Evolutionary conservation across 2,888 invertebrate genomes (phyloP).

Genomic region (Alloplasta piceator): DNA sequence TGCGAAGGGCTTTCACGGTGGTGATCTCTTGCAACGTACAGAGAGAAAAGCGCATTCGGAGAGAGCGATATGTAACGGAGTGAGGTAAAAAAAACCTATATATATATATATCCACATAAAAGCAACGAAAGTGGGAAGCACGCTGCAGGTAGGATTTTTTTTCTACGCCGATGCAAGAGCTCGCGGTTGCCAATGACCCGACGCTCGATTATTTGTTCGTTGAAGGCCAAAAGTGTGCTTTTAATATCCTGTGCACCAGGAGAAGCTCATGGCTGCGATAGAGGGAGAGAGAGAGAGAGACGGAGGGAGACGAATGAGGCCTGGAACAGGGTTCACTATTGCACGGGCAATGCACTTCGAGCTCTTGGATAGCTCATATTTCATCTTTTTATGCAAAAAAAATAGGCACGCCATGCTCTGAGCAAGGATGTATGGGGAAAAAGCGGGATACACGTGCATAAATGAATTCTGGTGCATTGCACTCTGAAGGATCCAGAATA

Average conservation of each 20-base stretch:
- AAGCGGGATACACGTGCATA: slow-evolving; percentile 20
- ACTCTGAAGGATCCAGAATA: neutral
- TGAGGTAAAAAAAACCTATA: slow-evolving; percentile 31
- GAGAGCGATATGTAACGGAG: slow-evolving; percentile 50
- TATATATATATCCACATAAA: slow-evolving; percentile 10
- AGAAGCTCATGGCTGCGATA: neutral
- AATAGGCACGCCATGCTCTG: neutral
- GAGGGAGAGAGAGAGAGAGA: slow-evolving; percentile 7
- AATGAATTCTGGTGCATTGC: slow-evolving; percentile 32
- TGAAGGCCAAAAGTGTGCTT: slow-evolving; percentile 61
- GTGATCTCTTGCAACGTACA: slow-evolving; percentile 53
- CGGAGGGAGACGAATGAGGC: slow-evolving; percentile 27
- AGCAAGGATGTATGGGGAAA: neutral
- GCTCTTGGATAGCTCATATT: slow-evolving; percentile 41
- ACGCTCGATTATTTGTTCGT: slow-evolving; percentile 60
- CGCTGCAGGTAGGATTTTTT: slow-evolving; percentile 46
- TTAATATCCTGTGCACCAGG: slow-evolving; percentile 52
- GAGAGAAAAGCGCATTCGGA: slow-evolving; percentile 32
- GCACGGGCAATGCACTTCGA: slow-evolving; percentile 36
- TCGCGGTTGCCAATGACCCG: slow-evolving; percentile 61
- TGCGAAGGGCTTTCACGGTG: slow-evolving; percentile 73
- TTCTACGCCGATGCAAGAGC: slow-evolving; percentile 36
- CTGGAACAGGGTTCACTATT: slow-evolving; percentile 27
- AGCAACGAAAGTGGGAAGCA: slow-evolving; percentile 42
- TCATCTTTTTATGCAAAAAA: slow-evolving; percentile 41